Evolutionary conservation across 1,140 invertebrate genomes (phyloP).

Genomic region (Drepana arcuata): DNA sequence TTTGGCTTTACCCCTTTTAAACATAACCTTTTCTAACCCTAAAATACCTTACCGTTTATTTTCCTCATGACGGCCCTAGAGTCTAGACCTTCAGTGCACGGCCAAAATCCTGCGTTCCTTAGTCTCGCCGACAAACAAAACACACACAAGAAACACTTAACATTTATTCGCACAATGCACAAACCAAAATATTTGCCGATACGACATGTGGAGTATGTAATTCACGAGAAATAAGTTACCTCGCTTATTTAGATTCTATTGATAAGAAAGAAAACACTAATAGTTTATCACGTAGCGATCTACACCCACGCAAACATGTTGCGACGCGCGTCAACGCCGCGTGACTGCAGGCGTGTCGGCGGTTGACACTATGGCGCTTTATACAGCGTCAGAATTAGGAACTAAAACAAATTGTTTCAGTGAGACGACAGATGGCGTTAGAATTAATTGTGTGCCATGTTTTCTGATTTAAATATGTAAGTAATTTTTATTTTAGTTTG

Average conservation of each 20-base stretch:
- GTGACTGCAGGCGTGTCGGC: conserved; percentile 63
- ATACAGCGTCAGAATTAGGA: conserved; percentile 11
- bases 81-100: conserved; percentile 53
- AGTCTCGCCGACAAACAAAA: conserved; percentile 56
- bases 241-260: conserved; percentile 24
- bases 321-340: conserved; percentile 64
- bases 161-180: conserved; percentile 42
- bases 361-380: conserved; percentile 58
- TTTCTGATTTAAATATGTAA: too few species aligned
- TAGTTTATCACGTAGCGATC: conserved; percentile 55
- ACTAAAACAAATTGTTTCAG: conserved; percentile 21
- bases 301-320: conserved; percentile 61
- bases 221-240: too few species aligned
- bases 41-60: conserved; percentile 59
- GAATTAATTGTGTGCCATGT: conserved; percentile 2
- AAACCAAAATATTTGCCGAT: conserved; percentile 10
- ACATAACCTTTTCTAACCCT: conserved; percentile 9
- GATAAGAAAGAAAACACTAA: conserved; percentile 55
- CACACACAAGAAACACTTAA: conserved; percentile 48
- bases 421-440: conserved; percentile 40
- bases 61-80: conserved; percentile 61
- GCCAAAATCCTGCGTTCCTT: conserved; percentile 63
- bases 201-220: too few species aligned
- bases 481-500: too few species aligned
- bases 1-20: conserved; percentile 1